A percentile compares a stretch with the other conserved stretches of the same genome.
phyloP scores from a whole-genome alignment of 2,797 vertebrate genomes.

The Glossophaga mutica region DNA sequence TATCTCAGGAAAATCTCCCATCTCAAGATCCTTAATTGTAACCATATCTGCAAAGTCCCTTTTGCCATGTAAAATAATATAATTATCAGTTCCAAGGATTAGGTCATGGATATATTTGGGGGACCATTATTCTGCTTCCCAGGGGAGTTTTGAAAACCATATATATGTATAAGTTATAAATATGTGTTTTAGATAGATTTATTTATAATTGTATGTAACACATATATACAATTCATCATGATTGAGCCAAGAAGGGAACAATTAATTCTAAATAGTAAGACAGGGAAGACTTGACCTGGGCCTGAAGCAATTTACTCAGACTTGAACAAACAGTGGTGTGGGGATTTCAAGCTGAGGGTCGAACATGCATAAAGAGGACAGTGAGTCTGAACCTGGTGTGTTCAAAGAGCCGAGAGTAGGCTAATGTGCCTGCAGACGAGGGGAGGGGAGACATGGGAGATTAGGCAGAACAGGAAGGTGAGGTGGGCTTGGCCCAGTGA shows the following conservation, averaged over 20 bases:
- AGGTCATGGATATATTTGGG: neutral
- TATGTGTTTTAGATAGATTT: neutral
- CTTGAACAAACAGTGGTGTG: neutral
- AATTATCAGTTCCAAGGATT: neutral
- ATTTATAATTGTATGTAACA: neutral
- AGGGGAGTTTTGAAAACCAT: neutral
- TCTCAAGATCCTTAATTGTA: neutral
- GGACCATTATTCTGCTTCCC: neutral
- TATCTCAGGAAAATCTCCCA: neutral
- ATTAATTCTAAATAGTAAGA: neutral
- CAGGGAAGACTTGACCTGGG: neutral
- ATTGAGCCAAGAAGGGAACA: neutral
- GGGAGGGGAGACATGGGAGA: neutral
- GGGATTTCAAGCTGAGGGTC: neutral
- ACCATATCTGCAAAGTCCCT: neutral
- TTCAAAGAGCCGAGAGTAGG: neutral
- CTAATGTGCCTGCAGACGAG: accelerated
- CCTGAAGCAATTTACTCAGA: neutral
- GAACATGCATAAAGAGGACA: neutral
- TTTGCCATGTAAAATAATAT: neutral
- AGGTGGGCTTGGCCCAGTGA: neutral
- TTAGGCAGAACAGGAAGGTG: neutral
- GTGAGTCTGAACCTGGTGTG: too few species aligned
- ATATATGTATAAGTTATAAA: neutral
- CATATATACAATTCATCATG: neutral